A percentile compares a stretch with the other conserved stretches of the same genome.
Evolutionary conservation across 1,140 invertebrate species (phyloP).

Genomic region (Archivesica marissinica): DNA sequence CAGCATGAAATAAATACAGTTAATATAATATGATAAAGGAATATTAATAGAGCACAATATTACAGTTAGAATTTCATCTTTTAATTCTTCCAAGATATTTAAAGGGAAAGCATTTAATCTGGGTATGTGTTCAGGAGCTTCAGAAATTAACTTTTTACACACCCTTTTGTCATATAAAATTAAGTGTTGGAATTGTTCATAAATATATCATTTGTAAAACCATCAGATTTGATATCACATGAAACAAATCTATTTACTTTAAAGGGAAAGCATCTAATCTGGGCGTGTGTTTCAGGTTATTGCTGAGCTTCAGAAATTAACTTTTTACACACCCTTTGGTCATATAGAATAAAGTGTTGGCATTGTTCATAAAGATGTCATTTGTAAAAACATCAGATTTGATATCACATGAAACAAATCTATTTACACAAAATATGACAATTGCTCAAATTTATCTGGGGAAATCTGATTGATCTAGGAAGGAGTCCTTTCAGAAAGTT

Average conservation of each 20-base stretch:
- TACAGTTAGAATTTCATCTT: no score
- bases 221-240: constrained; percentile 16
- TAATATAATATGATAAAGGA: no score
- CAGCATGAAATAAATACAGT: no score
- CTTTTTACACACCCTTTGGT: background rate
- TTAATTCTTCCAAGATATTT: no score
- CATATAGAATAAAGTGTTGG: background rate
- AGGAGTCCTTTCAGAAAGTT: constrained; percentile 28
- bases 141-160: background rate
- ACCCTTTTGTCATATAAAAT: background rate
- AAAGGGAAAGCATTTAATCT: no score
- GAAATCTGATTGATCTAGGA: constrained; percentile 38
- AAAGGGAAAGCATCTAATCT: no score
- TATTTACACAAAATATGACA: constrained; percentile 46
- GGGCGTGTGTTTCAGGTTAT: no score
- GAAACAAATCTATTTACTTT: constrained; percentile 38
- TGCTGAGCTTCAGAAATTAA: no score
- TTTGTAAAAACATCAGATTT: constrained; percentile 10
- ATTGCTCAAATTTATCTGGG: constrained; percentile 34
- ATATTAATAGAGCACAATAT: no score
- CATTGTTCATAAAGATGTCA: constrained; percentile 7
- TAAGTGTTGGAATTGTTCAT: background rate
- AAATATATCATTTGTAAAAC: constrained; percentile 11
- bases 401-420: constrained; percentile 28
- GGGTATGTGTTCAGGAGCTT: no score